Evolutionary conservation across 2,797 vertebrate genomes (phyloP).

Genomic region (Darevskia mixta): DNA sequence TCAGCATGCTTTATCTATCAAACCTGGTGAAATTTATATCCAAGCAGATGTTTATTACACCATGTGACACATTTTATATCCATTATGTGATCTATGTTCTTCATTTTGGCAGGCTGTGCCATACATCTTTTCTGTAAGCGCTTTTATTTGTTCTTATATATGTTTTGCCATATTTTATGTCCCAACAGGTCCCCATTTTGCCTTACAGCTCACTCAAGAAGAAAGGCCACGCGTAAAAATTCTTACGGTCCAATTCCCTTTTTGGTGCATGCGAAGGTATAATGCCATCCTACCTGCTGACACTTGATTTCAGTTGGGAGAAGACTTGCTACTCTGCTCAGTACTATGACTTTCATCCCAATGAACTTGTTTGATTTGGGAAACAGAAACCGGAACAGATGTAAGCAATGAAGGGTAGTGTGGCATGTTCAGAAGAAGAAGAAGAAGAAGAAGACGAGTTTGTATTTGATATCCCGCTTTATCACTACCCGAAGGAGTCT

Average conservation of each 20-base stretch:
- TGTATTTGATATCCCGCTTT: too few relatives aligned
- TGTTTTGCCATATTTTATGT: slow-evolving; percentile 40
- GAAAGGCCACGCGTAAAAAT: slow-evolving; percentile 16
- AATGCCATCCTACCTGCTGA: not conserved
- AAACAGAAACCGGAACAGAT: not conserved
- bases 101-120: slow-evolving; percentile 20
- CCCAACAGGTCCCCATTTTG: slow-evolving; percentile 1
- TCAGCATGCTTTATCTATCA: slow-evolving; percentile 29
- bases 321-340: not conserved
- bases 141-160: slow-evolving; percentile 34
- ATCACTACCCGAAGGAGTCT: too few relatives aligned
- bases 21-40: slow-evolving; percentile 31
- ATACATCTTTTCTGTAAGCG: slow-evolving; percentile 26
- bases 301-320: slow-evolving; percentile 6
- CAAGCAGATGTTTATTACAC: slow-evolving; percentile 38
- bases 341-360: not conserved
- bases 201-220: slow-evolving; percentile 21
- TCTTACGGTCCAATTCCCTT: slow-evolving; percentile 7
- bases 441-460: too few relatives aligned
- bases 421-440: not conserved
- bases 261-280: not conserved
- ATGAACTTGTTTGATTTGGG: not conserved
- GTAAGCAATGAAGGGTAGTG: not conserved
- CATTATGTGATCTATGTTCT: slow-evolving; percentile 28
- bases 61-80: slow-evolving; percentile 38